A percentile compares a stretch with the other conserved stretches of the same genome.
These are phyloP conservation scores for Agrilus cyanescens DNA, from an alignment of 2,888 invertebrate species.

Conservation along the genomic window DNA sequence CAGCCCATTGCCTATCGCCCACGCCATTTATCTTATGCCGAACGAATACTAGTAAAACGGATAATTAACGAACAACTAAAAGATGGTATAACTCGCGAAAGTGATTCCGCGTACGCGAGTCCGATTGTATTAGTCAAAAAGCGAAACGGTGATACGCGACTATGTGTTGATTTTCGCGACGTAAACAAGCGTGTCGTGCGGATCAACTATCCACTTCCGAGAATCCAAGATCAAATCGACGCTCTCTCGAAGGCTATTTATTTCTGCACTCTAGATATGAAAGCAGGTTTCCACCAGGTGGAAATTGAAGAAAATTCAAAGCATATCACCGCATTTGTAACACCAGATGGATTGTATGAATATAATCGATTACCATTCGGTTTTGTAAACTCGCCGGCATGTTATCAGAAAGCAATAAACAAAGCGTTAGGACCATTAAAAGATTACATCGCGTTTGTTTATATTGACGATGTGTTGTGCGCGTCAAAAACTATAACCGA, in stretches of 20 bases:
- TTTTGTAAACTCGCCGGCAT: constrained; percentile 10
- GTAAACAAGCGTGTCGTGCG: neutral
- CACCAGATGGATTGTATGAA: no score
- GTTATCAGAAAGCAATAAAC: constrained; percentile 12
- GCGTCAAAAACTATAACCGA: constrained; percentile 4
- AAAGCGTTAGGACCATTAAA: constrained; percentile 12
- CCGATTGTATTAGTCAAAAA: neutral
- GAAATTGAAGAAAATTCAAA: constrained; percentile 5
- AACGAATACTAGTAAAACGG: neutral
- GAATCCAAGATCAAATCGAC: neutral
- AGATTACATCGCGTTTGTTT: constrained; percentile 12
- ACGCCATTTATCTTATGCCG: neutral
- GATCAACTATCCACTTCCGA: neutral
- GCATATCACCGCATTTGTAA: constrained; percentile 11
- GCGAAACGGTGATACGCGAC: neutral
- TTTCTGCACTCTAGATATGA: constrained; percentile 11
- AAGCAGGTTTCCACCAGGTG: constrained; percentile 9
- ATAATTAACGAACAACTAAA: neutral
- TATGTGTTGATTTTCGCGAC: constrained; percentile 1
- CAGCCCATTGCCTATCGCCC: neutral
- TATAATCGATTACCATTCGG: constrained; percentile 13
- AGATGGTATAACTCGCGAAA: neutral
- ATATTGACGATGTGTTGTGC: constrained; percentile 12
- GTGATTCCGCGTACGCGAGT: neutral
- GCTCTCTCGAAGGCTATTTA: neutral